Conservation (phyloP, 2,113 vertebrate genomes). For the Mirza zaza region DNA sequence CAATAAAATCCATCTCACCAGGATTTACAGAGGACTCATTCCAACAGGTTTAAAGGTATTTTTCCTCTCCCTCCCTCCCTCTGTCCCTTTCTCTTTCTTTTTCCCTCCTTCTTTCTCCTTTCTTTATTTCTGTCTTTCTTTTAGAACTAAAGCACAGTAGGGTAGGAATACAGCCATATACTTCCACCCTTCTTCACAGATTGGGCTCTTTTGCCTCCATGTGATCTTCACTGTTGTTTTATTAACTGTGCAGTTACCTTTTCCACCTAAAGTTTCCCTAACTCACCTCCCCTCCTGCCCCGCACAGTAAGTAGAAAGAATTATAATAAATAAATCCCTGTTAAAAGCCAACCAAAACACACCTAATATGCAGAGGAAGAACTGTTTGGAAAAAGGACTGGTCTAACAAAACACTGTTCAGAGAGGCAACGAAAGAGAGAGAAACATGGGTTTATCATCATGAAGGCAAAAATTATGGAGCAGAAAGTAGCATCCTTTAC, state of each 20-base stretch:
- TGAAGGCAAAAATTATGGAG: not conserved
- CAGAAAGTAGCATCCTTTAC: not conserved
- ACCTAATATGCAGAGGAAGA: constrained; percentile 16
- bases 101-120: no score
- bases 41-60: not conserved
- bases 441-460: not conserved
- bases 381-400: not conserved
- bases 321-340: not conserved
- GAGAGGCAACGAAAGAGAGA: not conserved
- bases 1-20: not conserved
- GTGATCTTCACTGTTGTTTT: not conserved
- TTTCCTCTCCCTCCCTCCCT: no score
- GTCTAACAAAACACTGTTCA: not conserved
- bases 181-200: not conserved
- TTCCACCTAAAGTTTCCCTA: not conserved
- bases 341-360: not conserved
- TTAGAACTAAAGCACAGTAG: not conserved
- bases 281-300: rapidly evolving
- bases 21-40: not conserved
- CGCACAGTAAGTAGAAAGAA: not conserved
- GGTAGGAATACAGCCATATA: not conserved
- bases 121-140: not conserved
- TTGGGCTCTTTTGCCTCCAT: not conserved
- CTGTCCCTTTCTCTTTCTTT: not conserved
- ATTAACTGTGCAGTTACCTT: not conserved